These are phyloP conservation scores for Phortica magna DNA, from an alignment of 2,888 invertebrate species.

Conservation along the genomic window DNA sequence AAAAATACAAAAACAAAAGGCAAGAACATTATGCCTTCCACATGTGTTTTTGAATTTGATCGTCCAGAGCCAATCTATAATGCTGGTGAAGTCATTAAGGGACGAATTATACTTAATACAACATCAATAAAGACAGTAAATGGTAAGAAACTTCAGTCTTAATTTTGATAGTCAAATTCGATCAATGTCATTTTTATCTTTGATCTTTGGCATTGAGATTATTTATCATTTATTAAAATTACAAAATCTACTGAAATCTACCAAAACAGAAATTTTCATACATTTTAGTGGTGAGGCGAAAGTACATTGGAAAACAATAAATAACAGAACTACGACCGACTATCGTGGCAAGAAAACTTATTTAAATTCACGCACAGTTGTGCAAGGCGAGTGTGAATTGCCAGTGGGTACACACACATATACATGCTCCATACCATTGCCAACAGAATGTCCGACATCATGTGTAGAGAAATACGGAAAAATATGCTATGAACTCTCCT, in stretches of 20 bases:
- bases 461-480: slow-evolving; percentile 85
- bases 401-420: slow-evolving; percentile 55
- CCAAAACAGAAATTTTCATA: slow-evolving; percentile 52
- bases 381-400: slow-evolving; percentile 28
- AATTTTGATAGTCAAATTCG: too few relatives aligned
- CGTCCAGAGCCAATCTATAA: slow-evolving; percentile 44
- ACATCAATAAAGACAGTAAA: slow-evolving; percentile 33
- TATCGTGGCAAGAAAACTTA: slow-evolving; percentile 36
- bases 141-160: slow-evolving; percentile 27
- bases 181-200: too few relatives aligned
- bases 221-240: too few relatives aligned
- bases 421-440: slow-evolving; percentile 56
- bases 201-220: too few relatives aligned
- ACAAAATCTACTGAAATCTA: too few relatives aligned
- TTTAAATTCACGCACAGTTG: slow-evolving; percentile 35
- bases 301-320: slow-evolving; percentile 59
- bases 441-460: slow-evolving; percentile 56
- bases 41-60: slow-evolving; percentile 47
- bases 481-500: slow-evolving; percentile 86
- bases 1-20: too few relatives aligned
- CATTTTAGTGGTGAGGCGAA: slow-evolving; percentile 61
- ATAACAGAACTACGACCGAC: slow-evolving; percentile 19
- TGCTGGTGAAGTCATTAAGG: slow-evolving; percentile 44
- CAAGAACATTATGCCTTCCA: slow-evolving; percentile 28
- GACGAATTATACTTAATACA: slow-evolving; percentile 39